Percentiles rank a stretch among this genome's conserved stretches.
Conservation (phyloP, 2,888 invertebrate species). For the Mythimna pallens region DNA sequence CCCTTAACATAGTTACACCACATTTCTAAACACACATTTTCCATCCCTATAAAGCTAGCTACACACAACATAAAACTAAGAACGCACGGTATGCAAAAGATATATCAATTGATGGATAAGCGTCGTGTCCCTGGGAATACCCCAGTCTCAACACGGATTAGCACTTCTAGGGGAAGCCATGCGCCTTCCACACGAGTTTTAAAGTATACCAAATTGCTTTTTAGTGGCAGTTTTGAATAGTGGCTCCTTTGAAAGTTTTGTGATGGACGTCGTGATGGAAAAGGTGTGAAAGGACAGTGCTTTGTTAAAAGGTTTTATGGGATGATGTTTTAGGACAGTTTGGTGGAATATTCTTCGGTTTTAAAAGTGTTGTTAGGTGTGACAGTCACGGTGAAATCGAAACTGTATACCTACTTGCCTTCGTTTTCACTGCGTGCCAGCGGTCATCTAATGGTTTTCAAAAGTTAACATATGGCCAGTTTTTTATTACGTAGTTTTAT, state of each 20-base stretch:
- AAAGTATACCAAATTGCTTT: slow-evolving; percentile 76
- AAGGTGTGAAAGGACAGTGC: slow-evolving; percentile 9
- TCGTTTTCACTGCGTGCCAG: no score
- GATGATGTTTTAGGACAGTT: background rate
- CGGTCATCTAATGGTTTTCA: no score
- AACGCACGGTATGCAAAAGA: slow-evolving; percentile 83
- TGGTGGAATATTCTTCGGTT: background rate
- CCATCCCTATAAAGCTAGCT: slow-evolving; percentile 54
- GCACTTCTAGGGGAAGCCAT: slow-evolving; percentile 86
- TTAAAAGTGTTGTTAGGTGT: no score
- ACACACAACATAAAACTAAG: slow-evolving; percentile 65
- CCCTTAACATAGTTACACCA: background rate
- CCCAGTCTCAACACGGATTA: slow-evolving; percentile 88
- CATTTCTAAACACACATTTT: background rate
- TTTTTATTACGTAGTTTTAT: no score
- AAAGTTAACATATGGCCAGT: no score
- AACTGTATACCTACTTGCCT: no score
- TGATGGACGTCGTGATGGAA: slow-evolving; percentile 34
- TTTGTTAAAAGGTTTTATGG: slow-evolving; percentile 52
- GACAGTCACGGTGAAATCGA: no score
- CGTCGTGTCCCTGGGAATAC: slow-evolving; percentile 85
- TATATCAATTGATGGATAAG: slow-evolving; percentile 89
- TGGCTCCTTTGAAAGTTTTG: slow-evolving; percentile 57
- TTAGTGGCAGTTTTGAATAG: slow-evolving; percentile 70
- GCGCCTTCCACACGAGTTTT: slow-evolving; percentile 73